phyloP scores from a whole-genome alignment of 1,140 invertebrate species.

The Hypsibius dujardini region DNA sequence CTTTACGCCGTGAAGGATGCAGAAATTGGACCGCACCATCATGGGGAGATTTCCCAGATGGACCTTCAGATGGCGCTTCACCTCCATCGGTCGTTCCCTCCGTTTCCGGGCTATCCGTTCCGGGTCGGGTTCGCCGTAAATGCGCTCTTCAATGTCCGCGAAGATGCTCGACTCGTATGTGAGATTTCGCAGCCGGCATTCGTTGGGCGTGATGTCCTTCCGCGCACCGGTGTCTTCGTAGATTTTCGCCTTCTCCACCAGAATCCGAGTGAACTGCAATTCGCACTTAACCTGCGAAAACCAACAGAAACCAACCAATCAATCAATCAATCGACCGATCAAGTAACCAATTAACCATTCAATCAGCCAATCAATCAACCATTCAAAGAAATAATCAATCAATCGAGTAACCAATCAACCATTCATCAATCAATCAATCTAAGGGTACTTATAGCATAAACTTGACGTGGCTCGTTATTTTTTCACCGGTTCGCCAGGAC shows the following conservation, averaged over 20 bases:
- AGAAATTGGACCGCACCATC: constrained; percentile 3
- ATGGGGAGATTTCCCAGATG: background rate
- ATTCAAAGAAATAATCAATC: background rate
- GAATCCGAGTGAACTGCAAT: background rate
- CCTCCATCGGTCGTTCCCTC: background rate
- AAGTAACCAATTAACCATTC: no score
- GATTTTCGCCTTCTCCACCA: no score
- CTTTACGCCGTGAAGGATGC: background rate
- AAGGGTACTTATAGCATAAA: background rate
- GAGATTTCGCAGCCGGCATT: background rate
- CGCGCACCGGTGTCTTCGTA: no score
- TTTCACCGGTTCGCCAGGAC: background rate
- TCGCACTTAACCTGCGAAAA: background rate
- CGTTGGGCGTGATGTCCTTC: background rate
- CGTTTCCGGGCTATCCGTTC: no score
- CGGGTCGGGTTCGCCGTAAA: no score
- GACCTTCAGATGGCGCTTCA: background rate
- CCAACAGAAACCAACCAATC: background rate
- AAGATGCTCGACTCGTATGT: background rate
- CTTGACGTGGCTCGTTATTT: background rate
- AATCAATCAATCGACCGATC: background rate
- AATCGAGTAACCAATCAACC: background rate
- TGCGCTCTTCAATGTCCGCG: background rate
- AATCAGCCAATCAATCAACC: background rate
- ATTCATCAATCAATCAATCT: background rate